Conservation (phyloP, 2,113 vertebrate species). For the Balaeniceps rex region DNA sequence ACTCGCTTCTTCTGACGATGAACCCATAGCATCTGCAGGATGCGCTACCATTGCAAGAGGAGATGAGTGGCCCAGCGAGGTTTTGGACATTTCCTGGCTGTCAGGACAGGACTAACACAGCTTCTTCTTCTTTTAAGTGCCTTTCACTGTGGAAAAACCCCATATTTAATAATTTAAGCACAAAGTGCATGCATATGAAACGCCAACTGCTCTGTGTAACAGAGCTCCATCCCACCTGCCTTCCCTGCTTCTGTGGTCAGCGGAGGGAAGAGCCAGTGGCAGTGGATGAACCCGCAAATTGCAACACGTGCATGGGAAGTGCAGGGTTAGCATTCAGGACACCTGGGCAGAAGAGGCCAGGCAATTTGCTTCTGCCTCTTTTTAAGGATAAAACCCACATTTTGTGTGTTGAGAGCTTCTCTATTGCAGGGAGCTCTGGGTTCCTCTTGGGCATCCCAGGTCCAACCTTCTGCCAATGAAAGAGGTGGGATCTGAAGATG, state of each 20-base stretch:
- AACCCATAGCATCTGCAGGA: not conserved
- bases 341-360: not conserved
- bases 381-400: not conserved
- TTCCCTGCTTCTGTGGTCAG: not conserved
- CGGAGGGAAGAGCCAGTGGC: not conserved
- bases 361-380: not conserved
- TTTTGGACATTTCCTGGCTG: not conserved
- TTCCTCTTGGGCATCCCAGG: not conserved
- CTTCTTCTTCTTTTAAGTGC: not conserved
- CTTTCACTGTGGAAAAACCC: not conserved
- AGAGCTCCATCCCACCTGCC: not conserved
- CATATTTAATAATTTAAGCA: not conserved
- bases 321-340: no score
- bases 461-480: not conserved
- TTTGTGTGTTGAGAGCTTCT: not conserved
- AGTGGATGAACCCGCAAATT: not conserved
- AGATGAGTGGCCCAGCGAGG: not conserved
- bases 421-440: not conserved
- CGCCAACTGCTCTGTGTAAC: no score
- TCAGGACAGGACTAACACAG: not conserved
- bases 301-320: not conserved
- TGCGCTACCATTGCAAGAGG: not conserved
- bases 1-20: not conserved
- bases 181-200: not conserved
- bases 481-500: not conserved